Evolutionary conservation across 2,888 invertebrate genomes (phyloP), one percentile per base, ranked within the genome.

Genomic region (Morpho deidamia): DNA sequence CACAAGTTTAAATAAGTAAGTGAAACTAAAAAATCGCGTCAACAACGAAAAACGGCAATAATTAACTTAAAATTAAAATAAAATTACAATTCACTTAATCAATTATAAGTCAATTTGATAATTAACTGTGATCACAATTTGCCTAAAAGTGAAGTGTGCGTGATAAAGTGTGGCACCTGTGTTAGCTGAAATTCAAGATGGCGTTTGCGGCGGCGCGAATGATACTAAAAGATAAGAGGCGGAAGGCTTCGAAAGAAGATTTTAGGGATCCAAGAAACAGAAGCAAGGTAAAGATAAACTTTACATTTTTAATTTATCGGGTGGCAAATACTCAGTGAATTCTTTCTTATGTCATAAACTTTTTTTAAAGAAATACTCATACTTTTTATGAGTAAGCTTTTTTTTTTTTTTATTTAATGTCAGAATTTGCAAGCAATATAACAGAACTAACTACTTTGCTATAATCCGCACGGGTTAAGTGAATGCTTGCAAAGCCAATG

Each of bases 161-260:
- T 35, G 35, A 11, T 44, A 54, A 46, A 49, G 39, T 56, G 47
- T 43, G 32, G 37, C 37, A 11, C 2, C 9, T 32, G 43, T 14
- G 44, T 37, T 38, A 38, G 11, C 38, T 0, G 50, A 37, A 51
- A 53, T 44, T 65, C 66, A 92, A 90, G 69, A 95, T 95, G 95
- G 95, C 95, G 80, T 95, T 95, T 78, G 95, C 95, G 44, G 95
- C 95, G 43, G 95, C 95, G 51, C 92, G 95, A 51, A 95, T 95
- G 95, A 95, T 95, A 71, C 89, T 95, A 66, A 95, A 95, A 87
- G 95, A 95, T 82, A 95, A 95, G 76, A 83, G 95, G 68, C 90
- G 95, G 74, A 95, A 95, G 91, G 91, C 94, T 47, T 95, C 95
- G 51, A 95, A 95, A 75, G 95, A 95, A 76, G 95, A 95, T 80